Percentiles rank a stretch among this genome's conserved stretches.
These are phyloP conservation scores for Halcyon chelicuti DNA, from an alignment of 2,797 vertebrate genomes.

Conservation along the genomic window DNA sequence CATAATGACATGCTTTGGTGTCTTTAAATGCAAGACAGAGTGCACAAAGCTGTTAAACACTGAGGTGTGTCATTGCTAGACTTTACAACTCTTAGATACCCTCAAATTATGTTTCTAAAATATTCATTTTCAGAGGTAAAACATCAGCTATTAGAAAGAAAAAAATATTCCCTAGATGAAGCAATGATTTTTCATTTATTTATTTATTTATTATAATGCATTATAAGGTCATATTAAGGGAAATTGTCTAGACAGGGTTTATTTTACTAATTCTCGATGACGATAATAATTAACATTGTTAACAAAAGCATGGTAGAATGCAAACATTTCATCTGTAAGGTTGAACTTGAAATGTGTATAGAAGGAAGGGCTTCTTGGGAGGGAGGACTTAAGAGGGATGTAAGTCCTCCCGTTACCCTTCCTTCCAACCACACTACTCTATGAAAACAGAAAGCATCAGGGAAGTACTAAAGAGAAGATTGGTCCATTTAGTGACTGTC, in stretches of 20 bases:
- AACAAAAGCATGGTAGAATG: not conserved
- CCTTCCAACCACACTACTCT: not conserved
- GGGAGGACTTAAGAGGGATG: not conserved
- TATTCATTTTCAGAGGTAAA: slow-evolving; percentile 15
- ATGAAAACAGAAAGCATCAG: not conserved
- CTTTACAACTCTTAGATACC: not conserved
- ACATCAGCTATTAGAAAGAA: not conserved
- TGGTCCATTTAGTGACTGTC: not conserved
- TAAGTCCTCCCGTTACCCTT: not conserved
- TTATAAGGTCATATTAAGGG: not conserved
- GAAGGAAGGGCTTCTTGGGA: not conserved
- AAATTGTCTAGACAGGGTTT: slow-evolving; percentile 52
- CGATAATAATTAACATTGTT: not conserved
- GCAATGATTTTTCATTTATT: not conserved
- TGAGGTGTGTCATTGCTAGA: not conserved
- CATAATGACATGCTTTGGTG: not conserved
- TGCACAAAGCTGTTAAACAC: not conserved
- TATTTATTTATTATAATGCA: not conserved
- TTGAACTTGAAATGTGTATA: not conserved
- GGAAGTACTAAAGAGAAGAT: not conserved
- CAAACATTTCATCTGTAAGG: not conserved
- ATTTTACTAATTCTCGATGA: slow-evolving; percentile 22
- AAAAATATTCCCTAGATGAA: slow-evolving; percentile 1
- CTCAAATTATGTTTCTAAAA: not conserved
- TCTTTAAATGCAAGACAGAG: not conserved